Evolutionary conservation across 1,140 invertebrate genomes (phyloP).

Genomic region (Tigriopus japonicus): DNA sequence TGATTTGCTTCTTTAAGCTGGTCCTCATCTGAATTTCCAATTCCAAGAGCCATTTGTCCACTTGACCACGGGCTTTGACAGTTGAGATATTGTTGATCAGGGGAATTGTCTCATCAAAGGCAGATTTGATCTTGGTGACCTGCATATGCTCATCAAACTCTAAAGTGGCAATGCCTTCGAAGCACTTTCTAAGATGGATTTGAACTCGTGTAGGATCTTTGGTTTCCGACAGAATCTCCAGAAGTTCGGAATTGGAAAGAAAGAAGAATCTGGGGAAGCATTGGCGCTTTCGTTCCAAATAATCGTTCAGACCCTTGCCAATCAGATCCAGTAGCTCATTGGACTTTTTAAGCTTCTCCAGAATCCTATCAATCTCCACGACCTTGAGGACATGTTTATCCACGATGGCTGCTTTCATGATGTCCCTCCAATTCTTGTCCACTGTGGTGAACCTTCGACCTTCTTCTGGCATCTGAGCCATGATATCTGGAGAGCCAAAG

Average conservation of each 20-base stretch:
- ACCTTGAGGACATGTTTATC: slow-evolving; percentile 67
- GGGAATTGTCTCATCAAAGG: slow-evolving; percentile 60
- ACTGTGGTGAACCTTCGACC: slow-evolving; percentile 72
- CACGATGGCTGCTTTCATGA: slow-evolving; percentile 61
- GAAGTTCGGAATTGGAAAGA: slow-evolving; percentile 82
- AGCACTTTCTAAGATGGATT: slow-evolving; percentile 93
- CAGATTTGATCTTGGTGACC: slow-evolving; percentile 72
- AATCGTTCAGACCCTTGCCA: slow-evolving; percentile 77
- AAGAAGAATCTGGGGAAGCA: slow-evolving; percentile 94
- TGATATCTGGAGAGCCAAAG: slow-evolving; percentile 92
- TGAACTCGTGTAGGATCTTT: slow-evolving; percentile 86
- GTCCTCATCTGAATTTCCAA: slow-evolving; percentile 77
- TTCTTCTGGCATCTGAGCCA: slow-evolving; percentile 75
- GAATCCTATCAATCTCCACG: slow-evolving; percentile 76
- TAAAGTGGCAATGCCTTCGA: slow-evolving; percentile 71
- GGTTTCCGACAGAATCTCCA: slow-evolving; percentile 89
- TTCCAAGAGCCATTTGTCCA: slow-evolving; percentile 90
- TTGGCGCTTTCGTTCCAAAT: slow-evolving; percentile 83
- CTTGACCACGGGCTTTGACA: slow-evolving; percentile 67
- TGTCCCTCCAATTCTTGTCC: slow-evolving; percentile 75
- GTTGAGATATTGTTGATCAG: slow-evolving; percentile 66
- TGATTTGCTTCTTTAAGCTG: slow-evolving; percentile 46
- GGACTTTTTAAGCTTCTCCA: slow-evolving; percentile 72
- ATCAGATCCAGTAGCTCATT: slow-evolving; percentile 69
- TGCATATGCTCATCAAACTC: slow-evolving; percentile 64